Conservation (phyloP, 2,113 vertebrate species). For the Eudyptes chrysolophus region DNA sequence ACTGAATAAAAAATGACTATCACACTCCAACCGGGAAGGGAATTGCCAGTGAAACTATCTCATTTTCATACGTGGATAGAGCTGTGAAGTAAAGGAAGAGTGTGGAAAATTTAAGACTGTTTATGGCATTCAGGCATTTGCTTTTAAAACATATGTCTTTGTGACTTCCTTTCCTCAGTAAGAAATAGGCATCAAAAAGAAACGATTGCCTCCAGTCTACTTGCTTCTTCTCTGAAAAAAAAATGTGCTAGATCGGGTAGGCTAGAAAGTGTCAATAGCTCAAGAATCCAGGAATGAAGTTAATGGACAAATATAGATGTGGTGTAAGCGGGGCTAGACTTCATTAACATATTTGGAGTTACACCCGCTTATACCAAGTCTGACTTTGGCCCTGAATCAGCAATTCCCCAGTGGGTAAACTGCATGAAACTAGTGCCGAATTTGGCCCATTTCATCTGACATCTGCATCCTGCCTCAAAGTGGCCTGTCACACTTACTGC, state of each 20-base stretch:
- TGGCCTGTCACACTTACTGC: constrained; percentile 62
- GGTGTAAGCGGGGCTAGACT: neutral
- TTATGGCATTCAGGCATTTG: neutral
- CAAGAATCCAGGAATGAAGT: constrained; percentile 3
- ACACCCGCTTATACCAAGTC: constrained; percentile 28
- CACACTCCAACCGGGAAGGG: neutral
- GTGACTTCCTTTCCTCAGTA: neutral
- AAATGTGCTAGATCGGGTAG: neutral
- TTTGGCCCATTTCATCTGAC: constrained; percentile 71
- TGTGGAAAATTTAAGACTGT: neutral
- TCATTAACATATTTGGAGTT: constrained; percentile 54
- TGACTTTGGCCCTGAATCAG: constrained; percentile 24
- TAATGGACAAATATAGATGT: neutral
- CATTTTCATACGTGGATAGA: neutral
- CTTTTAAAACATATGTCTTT: neutral
- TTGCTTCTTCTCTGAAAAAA: neutral
- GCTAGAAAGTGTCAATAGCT: neutral
- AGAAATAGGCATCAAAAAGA: neutral
- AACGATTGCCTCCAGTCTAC: neutral
- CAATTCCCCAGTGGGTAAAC: constrained; percentile 15
- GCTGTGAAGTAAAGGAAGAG: neutral
- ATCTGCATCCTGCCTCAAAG: constrained; percentile 81
- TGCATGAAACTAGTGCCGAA: constrained; percentile 32
- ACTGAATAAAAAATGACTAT: neutral
- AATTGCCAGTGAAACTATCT: neutral